Evolutionary conservation across 2,113 vertebrate genomes (phyloP), one percentile per base, ranked within the genome.

Genomic region (Morphnarchus princeps): DNA sequence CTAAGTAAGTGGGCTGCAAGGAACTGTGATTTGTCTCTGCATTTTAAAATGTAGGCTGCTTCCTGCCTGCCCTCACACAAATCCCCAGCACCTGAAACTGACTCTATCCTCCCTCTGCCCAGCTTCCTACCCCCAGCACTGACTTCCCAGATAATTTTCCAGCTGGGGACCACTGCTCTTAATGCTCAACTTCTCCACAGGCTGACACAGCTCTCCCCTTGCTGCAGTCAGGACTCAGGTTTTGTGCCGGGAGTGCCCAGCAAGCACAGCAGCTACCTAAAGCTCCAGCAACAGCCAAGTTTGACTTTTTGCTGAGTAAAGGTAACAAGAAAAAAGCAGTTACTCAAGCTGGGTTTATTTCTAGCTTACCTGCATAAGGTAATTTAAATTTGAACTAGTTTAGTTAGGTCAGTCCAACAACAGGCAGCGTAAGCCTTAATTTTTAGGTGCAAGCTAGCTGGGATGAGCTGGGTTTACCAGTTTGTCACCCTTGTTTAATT

Each of bases 141-240:
- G 22, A 15, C 40, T 7, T 19, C 69, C 36, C 36, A 15, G 26
- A 3, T 28, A 6, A 10, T 17, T 18, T 20, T 42, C 66, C 86
- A 42, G 25, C 26, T 28, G 26, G 47, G 24, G 29, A 47, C 12
- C 6, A 1, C 65, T 38, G 61, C 49, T 45, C 29, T 20, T 22
- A 16, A 6, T 5, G 0, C 25, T 16, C 40, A 8, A 0, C 13
- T 50, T 36, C 45, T 32, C 58, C 55, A 1, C 0, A 2, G 54
- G 38, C 42, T 31, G 84, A 34, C 29, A 10, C 12, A 1, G 66
- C 52, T 29, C 26, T 22, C 13, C 38, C 16, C 62, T 52, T 1
- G 0, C 49, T n/a, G 54, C 66, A 28, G 40, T 11, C 54, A 19
- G n/a, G 22, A 14, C 19, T 11, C 0, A 0, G 31, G 40, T 16